A percentile compares a stretch with the other conserved stretches of the same genome.
These are phyloP conservation scores for Poeciliopsis turneri DNA, from an alignment of 2,797 vertebrate genomes.

Conservation along the genomic window DNA sequence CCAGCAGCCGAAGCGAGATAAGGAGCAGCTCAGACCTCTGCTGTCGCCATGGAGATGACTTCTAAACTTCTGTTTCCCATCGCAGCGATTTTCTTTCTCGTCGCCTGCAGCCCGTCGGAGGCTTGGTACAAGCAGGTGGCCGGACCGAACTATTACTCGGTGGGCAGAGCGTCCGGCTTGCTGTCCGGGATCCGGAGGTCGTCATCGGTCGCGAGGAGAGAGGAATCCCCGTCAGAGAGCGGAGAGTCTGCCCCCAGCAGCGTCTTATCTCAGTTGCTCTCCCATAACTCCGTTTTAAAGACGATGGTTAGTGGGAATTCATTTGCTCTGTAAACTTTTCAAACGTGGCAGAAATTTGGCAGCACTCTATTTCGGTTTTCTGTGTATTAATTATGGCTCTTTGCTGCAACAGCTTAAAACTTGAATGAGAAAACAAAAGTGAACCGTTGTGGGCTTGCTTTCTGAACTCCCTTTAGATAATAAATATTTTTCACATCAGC, in stretches of 20 bases:
- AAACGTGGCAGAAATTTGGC: background rate
- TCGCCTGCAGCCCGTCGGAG: constrained; percentile 61
- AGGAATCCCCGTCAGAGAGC: constrained; percentile 38
- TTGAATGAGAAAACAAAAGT: background rate
- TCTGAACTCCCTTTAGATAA: background rate
- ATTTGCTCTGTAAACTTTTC: background rate
- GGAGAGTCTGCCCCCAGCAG: constrained; percentile 26
- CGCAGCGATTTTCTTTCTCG: constrained; percentile 54
- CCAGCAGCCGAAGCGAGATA: background rate
- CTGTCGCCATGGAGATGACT: constrained; percentile 36
- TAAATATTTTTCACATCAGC: background rate
- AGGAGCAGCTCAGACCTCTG: background rate
- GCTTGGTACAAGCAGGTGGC: constrained; percentile 84
- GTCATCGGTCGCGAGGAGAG: constrained; percentile 68
- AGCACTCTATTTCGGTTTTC: background rate
- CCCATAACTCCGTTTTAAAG: constrained; percentile 45
- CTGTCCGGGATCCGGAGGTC: constrained; percentile 81
- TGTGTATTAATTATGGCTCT: background rate
- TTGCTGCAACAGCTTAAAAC: background rate
- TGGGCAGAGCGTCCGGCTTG: constrained; percentile 87
- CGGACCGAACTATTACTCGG: constrained; percentile 80
- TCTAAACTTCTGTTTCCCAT: constrained; percentile 56
- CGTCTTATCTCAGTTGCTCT: background rate
- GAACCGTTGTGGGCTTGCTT: background rate
- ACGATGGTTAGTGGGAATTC: constrained; percentile 71